Conservation (phyloP, 2,888 invertebrate genomes). For the Cantharis flavilabris region DNA sequence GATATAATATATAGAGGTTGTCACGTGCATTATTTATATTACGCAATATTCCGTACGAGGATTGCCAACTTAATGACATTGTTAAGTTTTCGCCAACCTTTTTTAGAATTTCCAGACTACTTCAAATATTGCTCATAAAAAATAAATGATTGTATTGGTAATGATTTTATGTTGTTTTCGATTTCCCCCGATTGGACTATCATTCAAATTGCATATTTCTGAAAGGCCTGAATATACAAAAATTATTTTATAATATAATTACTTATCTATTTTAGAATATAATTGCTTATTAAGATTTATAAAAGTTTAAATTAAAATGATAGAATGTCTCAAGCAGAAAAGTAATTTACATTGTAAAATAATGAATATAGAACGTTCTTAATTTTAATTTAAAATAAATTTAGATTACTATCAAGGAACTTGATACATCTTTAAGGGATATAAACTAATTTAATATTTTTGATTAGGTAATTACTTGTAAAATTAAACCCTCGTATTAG, state of each 20-base stretch:
- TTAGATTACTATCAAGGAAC: neutral
- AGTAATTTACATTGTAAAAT: neutral
- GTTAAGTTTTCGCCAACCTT: constrained; percentile 32
- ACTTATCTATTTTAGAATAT: neutral
- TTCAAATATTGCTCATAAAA: neutral
- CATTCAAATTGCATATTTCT: neutral
- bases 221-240: neutral
- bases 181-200: neutral
- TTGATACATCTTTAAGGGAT: neutral
- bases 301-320: neutral
- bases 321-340: neutral
- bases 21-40: constrained; percentile 54
- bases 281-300: neutral
- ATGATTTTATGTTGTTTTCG: neutral
- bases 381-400: neutral
- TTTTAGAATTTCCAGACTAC: constrained; percentile 22
- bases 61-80: constrained; percentile 52
- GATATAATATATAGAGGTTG: constrained; percentile 53
- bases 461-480: neutral
- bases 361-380: neutral
- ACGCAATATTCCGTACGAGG: constrained; percentile 46
- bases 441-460: neutral
- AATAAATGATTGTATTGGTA: neutral
- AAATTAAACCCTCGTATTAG: neutral
- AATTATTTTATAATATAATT: neutral